Evolutionary conservation across 2,888 invertebrate genomes (phyloP), one percentile per base, ranked within the genome.

Genomic region (Lamellibrachia columna): DNA sequence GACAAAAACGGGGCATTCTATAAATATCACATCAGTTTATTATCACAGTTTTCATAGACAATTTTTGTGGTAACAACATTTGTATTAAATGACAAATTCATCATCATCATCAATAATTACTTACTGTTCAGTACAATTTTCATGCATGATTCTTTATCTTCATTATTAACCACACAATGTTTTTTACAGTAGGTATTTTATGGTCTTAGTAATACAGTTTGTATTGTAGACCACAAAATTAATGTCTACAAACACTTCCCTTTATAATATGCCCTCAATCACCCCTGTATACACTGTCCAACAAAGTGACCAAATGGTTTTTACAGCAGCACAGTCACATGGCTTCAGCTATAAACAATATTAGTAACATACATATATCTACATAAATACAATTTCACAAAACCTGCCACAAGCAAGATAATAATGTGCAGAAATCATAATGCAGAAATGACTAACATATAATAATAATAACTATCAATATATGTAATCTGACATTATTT

Each of bases 1-100:
- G 15, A 75, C 75, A 15, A 15, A 75, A 75, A 75, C 75, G 4
- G 22, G 22, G 15, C 75, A 75, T 40, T 40, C 75, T 75, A 75
- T 75, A 75, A 75, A 75, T 75, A 75, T 75, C 75, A 75, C 75
- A 75, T 75, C 55, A 55, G 75, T 75, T 75, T 75, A 75, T 75
- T 75, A 75, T 75, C 75, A 75, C 75, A 75, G 15, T 75, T 75
- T n/a, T 75, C n/a, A n/a, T n/a, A 75, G 15, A 75, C 22, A 75
- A 6, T 75, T 75, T 11, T 6, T 75, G 2, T 15, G 6, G 22
- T 22, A 15, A 75, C 75, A 75, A 75, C 75, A 75, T 75, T 75
- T 75, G 75, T 22, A 75, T 75, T 75, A 75, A 75, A 75, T 75
- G 75, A 75, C 75, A 75, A 4, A 15, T 22, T 75, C 75, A 75